Conservation (phyloP, 2,888 invertebrate genomes). For the Polyploca ridens region DNA sequence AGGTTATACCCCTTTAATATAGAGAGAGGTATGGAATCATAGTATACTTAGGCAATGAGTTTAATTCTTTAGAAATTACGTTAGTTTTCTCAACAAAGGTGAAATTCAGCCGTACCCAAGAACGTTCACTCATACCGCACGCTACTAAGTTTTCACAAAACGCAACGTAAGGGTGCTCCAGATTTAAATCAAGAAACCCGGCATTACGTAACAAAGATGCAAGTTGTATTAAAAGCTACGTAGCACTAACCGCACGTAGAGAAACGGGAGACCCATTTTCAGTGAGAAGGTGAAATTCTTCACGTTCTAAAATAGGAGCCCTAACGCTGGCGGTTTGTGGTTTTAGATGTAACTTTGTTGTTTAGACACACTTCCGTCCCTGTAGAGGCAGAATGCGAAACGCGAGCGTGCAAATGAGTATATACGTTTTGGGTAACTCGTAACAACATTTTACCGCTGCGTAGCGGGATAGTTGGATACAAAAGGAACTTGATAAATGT, state of each 20-base stretch:
- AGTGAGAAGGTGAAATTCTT: slow-evolving; percentile 30
- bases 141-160: not conserved
- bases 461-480: not conserved
- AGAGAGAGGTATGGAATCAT: too few species aligned
- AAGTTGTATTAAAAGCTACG: slow-evolving; percentile 3
- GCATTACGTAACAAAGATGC: slow-evolving; percentile 4
- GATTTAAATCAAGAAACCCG: slow-evolving; percentile 2
- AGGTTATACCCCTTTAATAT: too few species aligned
- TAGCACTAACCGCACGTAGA: not conserved
- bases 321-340: slow-evolving; percentile 5
- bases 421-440: slow-evolving; percentile 12
- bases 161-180: not conserved
- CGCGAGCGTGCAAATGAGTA: slow-evolving; percentile 5
- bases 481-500: not conserved
- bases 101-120: not conserved
- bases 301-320: slow-evolving; percentile 11
- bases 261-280: slow-evolving; percentile 31
- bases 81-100: not conserved
- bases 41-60: too few species aligned
- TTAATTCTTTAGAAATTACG: not conserved
- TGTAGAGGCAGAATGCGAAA: slow-evolving; percentile 8
- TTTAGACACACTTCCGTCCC: slow-evolving; percentile 6
- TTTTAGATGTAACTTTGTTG: slow-evolving; percentile 13
- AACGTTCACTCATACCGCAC: not conserved
- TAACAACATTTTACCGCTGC: slow-evolving; percentile 7